Conservation (phyloP, 2,113 vertebrate species). For the Archilochus colubris region DNA sequence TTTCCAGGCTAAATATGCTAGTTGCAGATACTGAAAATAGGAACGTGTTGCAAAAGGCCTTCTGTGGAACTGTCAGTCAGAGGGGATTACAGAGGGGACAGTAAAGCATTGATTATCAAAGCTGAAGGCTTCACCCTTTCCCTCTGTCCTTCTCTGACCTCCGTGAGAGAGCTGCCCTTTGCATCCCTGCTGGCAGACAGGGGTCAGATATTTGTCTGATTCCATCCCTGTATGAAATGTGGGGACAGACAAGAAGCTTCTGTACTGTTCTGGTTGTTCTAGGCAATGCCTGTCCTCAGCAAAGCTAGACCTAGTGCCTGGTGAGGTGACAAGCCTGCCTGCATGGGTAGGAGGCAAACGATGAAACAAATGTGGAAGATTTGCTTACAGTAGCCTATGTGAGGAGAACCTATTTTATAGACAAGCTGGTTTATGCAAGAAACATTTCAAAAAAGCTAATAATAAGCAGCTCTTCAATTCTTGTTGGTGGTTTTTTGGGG, state of each 20-base stretch:
- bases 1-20: constrained; percentile 36
- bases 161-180: neutral
- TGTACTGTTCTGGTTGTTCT: neutral
- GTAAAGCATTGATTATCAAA: neutral
- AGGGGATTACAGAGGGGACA: neutral
- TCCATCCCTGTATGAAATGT: too few species aligned
- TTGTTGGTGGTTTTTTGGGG: neutral
- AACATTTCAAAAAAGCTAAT: neutral
- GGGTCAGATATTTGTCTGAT: neutral
- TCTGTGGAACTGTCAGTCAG: neutral
- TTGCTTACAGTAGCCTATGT: neutral
- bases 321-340: neutral
- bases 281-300: neutral
- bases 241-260: neutral
- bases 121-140: neutral
- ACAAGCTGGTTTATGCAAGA: neutral
- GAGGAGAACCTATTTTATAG: neutral
- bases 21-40: constrained; percentile 22
- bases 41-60: neutral
- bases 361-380: neutral
- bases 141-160: constrained; percentile 4
- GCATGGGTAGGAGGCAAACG: neutral
- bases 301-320: neutral
- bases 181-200: neutral
- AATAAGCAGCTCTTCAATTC: neutral